Conservation (phyloP, 2,888 invertebrate genomes). For the Bruchidius siliquastri region DNA sequence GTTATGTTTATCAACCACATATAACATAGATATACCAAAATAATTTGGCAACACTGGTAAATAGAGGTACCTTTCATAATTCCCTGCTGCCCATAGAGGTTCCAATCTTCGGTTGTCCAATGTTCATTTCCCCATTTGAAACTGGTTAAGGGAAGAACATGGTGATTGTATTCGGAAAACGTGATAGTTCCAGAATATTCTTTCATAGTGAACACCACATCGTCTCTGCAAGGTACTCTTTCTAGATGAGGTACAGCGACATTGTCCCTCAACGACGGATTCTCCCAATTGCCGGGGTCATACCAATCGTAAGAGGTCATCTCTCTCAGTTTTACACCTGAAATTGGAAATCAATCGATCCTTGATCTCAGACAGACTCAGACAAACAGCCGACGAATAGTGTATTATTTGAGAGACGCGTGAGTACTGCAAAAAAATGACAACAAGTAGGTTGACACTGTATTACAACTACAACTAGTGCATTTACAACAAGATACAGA, state of each 20-base stretch:
- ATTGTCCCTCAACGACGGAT: slow-evolving; percentile 40
- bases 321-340: slow-evolving; percentile 24
- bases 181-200: slow-evolving; percentile 5
- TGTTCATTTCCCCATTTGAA: slow-evolving; percentile 15
- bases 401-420: no score
- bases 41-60: no score
- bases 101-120: slow-evolving; percentile 9
- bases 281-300: slow-evolving; percentile 49
- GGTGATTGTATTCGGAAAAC: not conserved
- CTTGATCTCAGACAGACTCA: no score
- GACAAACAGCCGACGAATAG: no score
- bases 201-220: slow-evolving; percentile 41
- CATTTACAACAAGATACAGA: no score
- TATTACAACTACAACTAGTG: no score
- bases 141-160: slow-evolving; percentile 7
- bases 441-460: no score
- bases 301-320: slow-evolving; percentile 33
- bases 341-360: not conserved
- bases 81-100: not conserved
- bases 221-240: slow-evolving; percentile 50
- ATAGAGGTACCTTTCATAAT: not conserved
- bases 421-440: no score
- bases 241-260: slow-evolving; percentile 52
- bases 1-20: no score
- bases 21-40: no score